Percentiles rank a stretch among this genome's conserved stretches.
Conservation (phyloP, 1,140 invertebrate species). For the Nasonia vitripennis region DNA sequence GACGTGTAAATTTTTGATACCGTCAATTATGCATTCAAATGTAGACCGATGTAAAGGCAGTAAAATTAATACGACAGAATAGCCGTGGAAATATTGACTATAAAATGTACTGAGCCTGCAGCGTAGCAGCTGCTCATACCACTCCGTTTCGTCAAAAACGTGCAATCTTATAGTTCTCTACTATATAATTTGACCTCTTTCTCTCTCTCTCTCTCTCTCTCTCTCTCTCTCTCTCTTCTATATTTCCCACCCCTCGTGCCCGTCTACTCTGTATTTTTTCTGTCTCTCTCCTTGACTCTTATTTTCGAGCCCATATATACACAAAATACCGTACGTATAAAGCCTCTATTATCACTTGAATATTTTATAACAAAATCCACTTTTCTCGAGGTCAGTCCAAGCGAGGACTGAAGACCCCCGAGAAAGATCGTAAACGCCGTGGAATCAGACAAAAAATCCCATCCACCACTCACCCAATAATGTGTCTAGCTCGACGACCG, state of each 20-base stretch:
- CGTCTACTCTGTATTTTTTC: not conserved
- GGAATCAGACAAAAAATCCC: not conserved
- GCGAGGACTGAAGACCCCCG: too few species aligned
- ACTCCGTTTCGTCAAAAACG: conserved; percentile 6
- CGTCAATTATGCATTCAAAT: too few species aligned
- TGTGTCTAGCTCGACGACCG: not conserved
- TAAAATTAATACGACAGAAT: not conserved
- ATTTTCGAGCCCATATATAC: not conserved
- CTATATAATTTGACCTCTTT: not conserved
- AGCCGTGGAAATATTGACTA: not conserved
- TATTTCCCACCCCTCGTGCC: not conserved
- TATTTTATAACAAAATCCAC: not conserved
- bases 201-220: not conserved
- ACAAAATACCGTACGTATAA: not conserved
- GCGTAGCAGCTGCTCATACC: not conserved
- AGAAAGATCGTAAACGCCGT: not conserved
- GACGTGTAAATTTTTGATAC: too few species aligned
- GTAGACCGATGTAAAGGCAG: not conserved
- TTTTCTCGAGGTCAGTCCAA: too few species aligned
- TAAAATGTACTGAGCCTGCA: not conserved
- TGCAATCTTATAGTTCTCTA: not conserved
- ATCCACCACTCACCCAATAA: not conserved
- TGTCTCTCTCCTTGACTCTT: not conserved
- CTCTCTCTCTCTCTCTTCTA: not conserved
- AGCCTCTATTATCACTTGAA: not conserved